Percentiles rank a stretch among this genome's conserved stretches.
Conservation (phyloP, 1,140 invertebrate genomes). For the Nasonia vitripennis region DNA sequence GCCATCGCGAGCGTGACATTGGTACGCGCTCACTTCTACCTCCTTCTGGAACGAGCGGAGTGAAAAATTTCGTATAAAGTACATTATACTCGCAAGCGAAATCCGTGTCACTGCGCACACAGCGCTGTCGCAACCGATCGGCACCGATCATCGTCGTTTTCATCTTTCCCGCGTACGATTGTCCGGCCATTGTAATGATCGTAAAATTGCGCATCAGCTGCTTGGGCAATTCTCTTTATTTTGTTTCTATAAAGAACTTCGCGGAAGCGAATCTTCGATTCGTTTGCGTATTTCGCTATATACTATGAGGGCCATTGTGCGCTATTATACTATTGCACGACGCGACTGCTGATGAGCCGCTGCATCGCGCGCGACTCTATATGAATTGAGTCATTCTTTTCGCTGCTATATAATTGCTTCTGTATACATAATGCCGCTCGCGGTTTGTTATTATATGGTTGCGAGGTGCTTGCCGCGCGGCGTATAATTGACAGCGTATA, state of each 20-base stretch:
- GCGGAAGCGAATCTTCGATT: not conserved
- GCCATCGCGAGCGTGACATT: slow-evolving; percentile 68
- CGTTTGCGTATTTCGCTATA: not conserved
- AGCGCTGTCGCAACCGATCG: not conserved
- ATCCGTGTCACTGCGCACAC: slow-evolving; percentile 10
- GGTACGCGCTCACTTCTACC: slow-evolving; percentile 53
- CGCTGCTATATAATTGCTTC: too few relatives aligned
- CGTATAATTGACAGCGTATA: not conserved
- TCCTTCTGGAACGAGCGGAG: slow-evolving; percentile 54
- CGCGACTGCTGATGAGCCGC: not conserved
- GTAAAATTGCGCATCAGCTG: too few relatives aligned
- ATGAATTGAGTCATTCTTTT: not conserved
- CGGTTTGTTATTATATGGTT: not conserved
- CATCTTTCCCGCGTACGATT: not conserved
- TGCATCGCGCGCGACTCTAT: not conserved
- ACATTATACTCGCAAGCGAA: not conserved
- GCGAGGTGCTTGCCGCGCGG: too few relatives aligned
- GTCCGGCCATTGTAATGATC: not conserved
- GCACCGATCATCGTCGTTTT: not conserved
- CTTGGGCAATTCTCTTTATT: not conserved
- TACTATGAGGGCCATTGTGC: not conserved
- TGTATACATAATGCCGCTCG: not conserved
- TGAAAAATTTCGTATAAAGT: too few relatives aligned
- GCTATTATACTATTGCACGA: not conserved
- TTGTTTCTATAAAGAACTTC: not conserved